Evolutionary conservation across 2,113 vertebrate genomes (phyloP), one percentile per base, ranked within the genome.

Genomic region (Hystrix cristata): DNA sequence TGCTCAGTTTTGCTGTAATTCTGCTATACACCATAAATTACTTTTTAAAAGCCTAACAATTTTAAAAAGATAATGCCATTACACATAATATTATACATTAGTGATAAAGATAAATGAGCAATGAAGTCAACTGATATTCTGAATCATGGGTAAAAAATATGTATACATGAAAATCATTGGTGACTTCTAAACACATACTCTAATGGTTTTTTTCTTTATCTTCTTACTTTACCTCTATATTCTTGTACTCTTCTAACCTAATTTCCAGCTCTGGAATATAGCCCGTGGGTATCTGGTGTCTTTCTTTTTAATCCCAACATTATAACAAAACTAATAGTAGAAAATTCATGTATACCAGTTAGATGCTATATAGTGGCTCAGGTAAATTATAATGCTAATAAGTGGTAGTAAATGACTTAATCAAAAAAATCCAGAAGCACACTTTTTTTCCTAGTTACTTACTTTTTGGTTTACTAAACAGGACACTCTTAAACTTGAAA

Each of bases 311-410:
- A 69, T 59, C 9, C 43, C 2, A 84, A 55, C 38, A 81, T 81
- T 84, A 85, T 48, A 59, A 90, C 7, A 82, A 92, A 94, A 87
- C n/a, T 76, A 91, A 55, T 19, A 83, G 27, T 62, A 83, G 83
- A 83, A 80, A 84, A 84, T 31, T 80, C 23, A 80, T 48, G 15
- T 27, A 76, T 38, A 74, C 3, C n/a, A 87, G 16, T 57, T 80
- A 78, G 29, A 76, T 38, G 38, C 38, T 38, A 93, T 83, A 80
- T 13, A 80, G 3, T 83, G 31, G 25, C 92, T 59, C n/a, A 82
- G 81, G 79, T 74, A 62, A 27, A 81, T 92, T 59, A 31, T 6
- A 67, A 21, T 21, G 29, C 46, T 72, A 90, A 43, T 67, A 90
- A 65, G 72, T 65, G 18, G n/a, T 27, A 62, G 14, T 62, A 81